These are phyloP conservation scores for Poecilia latipinna DNA, from an alignment of 2,113 vertebrate species.

Conservation along the genomic window DNA sequence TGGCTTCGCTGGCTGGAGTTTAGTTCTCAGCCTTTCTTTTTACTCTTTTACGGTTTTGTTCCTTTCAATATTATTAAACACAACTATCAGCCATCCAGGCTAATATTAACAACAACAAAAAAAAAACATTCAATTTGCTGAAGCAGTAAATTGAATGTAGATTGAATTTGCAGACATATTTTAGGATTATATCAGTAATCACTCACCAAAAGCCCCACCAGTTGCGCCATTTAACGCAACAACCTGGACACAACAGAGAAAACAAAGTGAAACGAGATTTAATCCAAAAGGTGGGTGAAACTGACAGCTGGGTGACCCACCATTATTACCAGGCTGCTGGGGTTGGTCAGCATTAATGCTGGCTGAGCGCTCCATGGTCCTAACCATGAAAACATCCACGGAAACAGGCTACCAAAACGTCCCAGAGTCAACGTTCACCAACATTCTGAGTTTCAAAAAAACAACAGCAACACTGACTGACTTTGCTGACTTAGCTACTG, in stretches of 20 bases:
- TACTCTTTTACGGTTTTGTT: not conserved
- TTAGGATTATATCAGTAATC: not conserved
- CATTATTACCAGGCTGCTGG: not conserved
- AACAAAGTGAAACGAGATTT: not conserved
- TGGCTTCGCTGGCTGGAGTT: too few species aligned
- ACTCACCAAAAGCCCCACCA: constrained; percentile 75
- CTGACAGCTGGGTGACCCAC: not conserved
- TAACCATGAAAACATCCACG: not conserved
- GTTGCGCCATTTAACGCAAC: constrained; percentile 46
- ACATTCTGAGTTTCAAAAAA: too few species aligned
- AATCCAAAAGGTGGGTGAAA: not conserved
- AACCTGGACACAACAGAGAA: constrained; percentile 23
- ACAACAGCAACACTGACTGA: too few species aligned
- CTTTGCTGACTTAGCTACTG: too few species aligned
- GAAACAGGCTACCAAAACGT: too few species aligned
- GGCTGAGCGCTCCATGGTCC: constrained; percentile 52
- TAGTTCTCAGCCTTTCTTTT: not conserved
- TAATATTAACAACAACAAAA: too few species aligned
- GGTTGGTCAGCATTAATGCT: constrained; percentile 42
- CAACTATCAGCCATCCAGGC: too few species aligned
- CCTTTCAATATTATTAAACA: too few species aligned
- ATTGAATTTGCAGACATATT: not conserved
- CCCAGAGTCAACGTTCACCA: too few species aligned
- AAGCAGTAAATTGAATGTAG: too few species aligned
- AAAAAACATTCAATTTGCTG: too few species aligned